These are phyloP conservation scores for Microtus pennsylvanicus DNA, from an alignment of 2,113 vertebrate species.

Conservation along the genomic window DNA sequence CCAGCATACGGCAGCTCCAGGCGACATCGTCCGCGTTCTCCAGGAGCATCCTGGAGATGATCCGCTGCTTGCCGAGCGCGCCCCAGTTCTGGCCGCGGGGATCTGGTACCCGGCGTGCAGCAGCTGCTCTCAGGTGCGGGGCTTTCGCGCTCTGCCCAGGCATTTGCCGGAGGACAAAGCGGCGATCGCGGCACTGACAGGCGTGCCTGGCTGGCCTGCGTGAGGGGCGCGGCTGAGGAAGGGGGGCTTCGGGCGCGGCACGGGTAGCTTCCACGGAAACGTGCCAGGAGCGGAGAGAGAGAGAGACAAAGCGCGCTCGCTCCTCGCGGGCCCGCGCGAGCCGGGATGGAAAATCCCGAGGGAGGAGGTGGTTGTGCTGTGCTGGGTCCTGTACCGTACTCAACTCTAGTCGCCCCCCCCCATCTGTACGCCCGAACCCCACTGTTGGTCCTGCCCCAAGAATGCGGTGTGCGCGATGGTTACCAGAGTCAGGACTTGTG, in stretches of 20 bases:
- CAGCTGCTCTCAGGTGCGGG: neutral
- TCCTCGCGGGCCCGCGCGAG: slow-evolving; percentile 60
- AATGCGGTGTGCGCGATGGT: neutral
- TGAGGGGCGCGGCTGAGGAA: slow-evolving; percentile 51
- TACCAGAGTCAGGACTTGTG: slow-evolving; percentile 42
- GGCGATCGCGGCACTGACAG: slow-evolving; percentile 53
- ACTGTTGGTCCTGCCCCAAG: neutral
- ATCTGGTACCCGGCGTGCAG: neutral
- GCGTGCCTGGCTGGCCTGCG: slow-evolving; percentile 71
- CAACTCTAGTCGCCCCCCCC: neutral
- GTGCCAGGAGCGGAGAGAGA: slow-evolving; percentile 52
- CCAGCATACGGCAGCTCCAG: neutral
- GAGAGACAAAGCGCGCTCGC: slow-evolving; percentile 76
- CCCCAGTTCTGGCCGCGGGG: neutral
- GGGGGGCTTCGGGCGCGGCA: slow-evolving; percentile 68
- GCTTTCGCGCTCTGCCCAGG: slow-evolving; percentile 52
- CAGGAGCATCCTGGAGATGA: neutral
- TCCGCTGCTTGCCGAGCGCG: neutral
- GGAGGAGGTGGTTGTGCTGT: slow-evolving; percentile 52
- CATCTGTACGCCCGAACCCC: neutral
- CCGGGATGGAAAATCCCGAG: slow-evolving; percentile 78
- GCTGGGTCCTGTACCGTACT: slow-evolving; percentile 24
- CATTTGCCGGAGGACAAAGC: slow-evolving; percentile 77
- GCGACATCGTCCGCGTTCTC: neutral
- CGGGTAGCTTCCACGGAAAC: slow-evolving; percentile 67